Evolutionary conservation across 2,797 vertebrate species (phyloP), one percentile per base, ranked within the genome.

Genomic region (Neosalanx taihuensis): DNA sequence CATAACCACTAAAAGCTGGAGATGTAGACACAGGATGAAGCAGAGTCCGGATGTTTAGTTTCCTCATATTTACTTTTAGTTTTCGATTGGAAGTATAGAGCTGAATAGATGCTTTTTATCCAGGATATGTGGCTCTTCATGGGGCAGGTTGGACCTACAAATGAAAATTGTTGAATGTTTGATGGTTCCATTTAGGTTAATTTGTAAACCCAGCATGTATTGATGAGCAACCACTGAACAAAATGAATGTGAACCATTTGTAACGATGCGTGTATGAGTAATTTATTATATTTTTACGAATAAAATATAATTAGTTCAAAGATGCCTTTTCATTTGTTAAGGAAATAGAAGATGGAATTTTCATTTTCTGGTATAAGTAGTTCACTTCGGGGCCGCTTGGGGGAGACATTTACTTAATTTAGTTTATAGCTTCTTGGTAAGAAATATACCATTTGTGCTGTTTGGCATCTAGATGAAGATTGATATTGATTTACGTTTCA

Each of bases 351-450:
- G 10, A 4, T 59, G 37, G n/a, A 69, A 35, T 35, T 17, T 3
- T 63, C 30, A 63, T 31, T 31, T 29, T 29, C 64, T 26, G 41
- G 29, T 23, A 51, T 57, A 30, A 20, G 61, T 13, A 37, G 23
- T 71, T 71, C 60, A 17, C 46, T 17, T 56, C 2, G 56, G 5
- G 35, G 62, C 26, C 90, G 72, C 76, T 60, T 82, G 89, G 75
- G 72, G 89, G 87, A 62, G 64, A 72, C 61, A 72, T 83, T 71
- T 29, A 12, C 70, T 35, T 33, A 0, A 30, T 17, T n/a, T 58
- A 15, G 9, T 7, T 49, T 15, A 7, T 0, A 7, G 4, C 29
- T 26, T 60, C 26, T 13, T 61, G 2, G 3, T 35, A 7, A 63
- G 30, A 33, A 35, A 2, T 4, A n/a, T 63, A 63, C 23, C 29